Conservation (phyloP, 2,888 invertebrate genomes). For the Tanypteryx hageni region DNA sequence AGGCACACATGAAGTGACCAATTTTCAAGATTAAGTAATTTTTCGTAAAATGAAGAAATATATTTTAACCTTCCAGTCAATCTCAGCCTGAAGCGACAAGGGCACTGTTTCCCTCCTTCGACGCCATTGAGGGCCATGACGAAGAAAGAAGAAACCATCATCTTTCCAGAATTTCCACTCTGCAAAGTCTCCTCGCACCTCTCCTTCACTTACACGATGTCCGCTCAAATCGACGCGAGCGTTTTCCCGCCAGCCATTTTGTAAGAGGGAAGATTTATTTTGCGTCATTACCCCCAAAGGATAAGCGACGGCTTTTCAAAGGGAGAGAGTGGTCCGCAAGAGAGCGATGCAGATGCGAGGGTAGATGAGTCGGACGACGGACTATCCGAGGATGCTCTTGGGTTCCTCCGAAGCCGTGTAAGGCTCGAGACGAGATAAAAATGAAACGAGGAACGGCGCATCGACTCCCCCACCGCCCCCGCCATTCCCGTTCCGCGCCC, state of each 20-base stretch:
- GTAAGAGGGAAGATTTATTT: neutral
- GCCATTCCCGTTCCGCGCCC: neutral
- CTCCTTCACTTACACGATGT: neutral
- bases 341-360: neutral
- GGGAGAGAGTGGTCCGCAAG: neutral
- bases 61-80: too few relatives aligned
- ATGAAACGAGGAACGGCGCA: neutral
- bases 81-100: too few relatives aligned
- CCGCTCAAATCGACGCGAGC: neutral
- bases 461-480: neutral
- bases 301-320: slow-evolving; percentile 32
- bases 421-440: slow-evolving; percentile 2
- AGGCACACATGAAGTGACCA: too few relatives aligned
- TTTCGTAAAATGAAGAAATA: too few relatives aligned
- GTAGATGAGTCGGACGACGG: too few relatives aligned
- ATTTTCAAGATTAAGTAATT: too few relatives aligned
- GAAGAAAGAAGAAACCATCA: neutral
- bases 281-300: neutral
- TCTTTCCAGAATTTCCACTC: too few relatives aligned
- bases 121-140: neutral
- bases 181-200: neutral
- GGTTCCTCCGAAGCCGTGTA: neutral
- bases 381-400: too few relatives aligned
- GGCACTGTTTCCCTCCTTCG: too few relatives aligned
- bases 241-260: neutral